These are phyloP conservation scores for Stegana nigrithorax DNA, from an alignment of 2,888 invertebrate genomes.

Conservation along the genomic window DNA sequence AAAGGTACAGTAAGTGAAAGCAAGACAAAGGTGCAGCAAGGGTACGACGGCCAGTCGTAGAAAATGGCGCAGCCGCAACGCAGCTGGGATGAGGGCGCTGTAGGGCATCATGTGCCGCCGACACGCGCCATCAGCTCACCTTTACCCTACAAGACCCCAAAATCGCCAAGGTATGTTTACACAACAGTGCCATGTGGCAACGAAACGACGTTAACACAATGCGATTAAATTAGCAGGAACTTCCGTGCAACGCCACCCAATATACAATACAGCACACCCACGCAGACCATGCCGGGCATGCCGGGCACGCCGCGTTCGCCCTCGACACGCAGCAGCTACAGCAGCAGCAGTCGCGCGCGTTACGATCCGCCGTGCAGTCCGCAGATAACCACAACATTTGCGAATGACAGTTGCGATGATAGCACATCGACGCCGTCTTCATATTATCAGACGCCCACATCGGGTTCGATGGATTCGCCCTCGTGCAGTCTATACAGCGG, in stretches of 20 bases:
- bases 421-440: slow-evolving; percentile 56
- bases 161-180: slow-evolving; percentile 65
- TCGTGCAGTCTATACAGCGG: slow-evolving; percentile 48
- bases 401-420: slow-evolving; percentile 62
- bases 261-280: slow-evolving; percentile 5
- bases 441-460: slow-evolving; percentile 64
- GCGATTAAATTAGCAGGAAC: neutral
- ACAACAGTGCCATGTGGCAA: no score
- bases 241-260: slow-evolving; percentile 34
- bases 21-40: no score
- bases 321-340: slow-evolving; percentile 35
- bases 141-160: slow-evolving; percentile 61
- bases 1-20: no score
- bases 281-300: slow-evolving; percentile 40
- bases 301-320: slow-evolving; percentile 26
- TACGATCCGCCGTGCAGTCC: slow-evolving; percentile 66
- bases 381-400: slow-evolving; percentile 68
- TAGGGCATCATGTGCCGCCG: slow-evolving; percentile 33
- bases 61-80: slow-evolving; percentile 54
- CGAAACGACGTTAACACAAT: no score
- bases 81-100: slow-evolving; percentile 53
- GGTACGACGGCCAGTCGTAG: neutral
- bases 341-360: slow-evolving; percentile 36
- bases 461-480: slow-evolving; percentile 57
- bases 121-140: slow-evolving; percentile 56